Evolutionary conservation across 2,797 vertebrate species (phyloP), one percentile per base, ranked within the genome.

Genomic region (Typhlichthys eigenmanni): DNA sequence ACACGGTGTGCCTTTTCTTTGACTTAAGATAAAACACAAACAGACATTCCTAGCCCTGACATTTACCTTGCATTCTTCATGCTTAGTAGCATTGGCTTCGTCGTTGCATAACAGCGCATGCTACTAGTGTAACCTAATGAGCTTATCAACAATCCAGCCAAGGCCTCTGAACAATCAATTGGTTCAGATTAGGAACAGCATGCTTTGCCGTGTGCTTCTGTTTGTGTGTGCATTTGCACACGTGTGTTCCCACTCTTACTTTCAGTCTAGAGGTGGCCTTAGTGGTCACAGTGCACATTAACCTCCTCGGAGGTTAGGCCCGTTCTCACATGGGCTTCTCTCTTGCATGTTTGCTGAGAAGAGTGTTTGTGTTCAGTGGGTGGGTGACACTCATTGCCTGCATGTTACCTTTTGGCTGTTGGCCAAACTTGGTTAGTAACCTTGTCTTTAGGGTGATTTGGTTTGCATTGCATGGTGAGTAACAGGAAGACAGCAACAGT

Each of bases 141-240:
- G 91, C 85, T 93, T 92, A 89, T 29, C 24, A 29, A 29, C 24
- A 29, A 4, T 29, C 62, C 61, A 58, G 77, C 77, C 78, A 80
- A 74, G 55, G 59, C 73, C 48, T 71, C 68, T 83, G 72, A 78
- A 84, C 86, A 80, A 76, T 82, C 85, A 78, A 74, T 63, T 11
- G 68, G 61, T 89, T 88, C 85, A 82, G 89, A 86, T 92, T 91
- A 92, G 66, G 52, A 74, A 62, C 74, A 87, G 88, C 88, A 81
- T 89, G 89, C 81, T 81, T 68, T 78, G 78, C 80, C 87, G 68
- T 84, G 85, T 88, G 88, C 75, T 24, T 38, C 24, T 49, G 58
- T 34, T 19, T 38, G 50, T 54, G 51, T 24, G 47, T 24, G 62
- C 38, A 29, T 50, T 32, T 56, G 14, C 45, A 47, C 32, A 19